These are phyloP conservation scores for Octopus sinensis DNA, from an alignment of 1,140 invertebrate genomes.

Conservation along the genomic window DNA sequence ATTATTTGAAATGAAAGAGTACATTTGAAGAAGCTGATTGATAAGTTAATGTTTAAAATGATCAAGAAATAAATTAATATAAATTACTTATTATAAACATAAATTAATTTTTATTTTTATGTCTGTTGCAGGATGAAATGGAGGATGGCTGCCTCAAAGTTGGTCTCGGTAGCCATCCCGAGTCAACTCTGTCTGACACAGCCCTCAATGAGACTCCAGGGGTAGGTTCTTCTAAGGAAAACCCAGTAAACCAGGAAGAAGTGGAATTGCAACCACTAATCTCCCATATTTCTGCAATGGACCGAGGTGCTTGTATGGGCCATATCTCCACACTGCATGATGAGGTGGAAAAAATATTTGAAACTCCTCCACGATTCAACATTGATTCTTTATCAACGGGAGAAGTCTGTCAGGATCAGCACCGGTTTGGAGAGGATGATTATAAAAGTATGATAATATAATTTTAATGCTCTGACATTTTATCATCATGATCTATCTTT, in stretches of 20 bases:
- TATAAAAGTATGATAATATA: slow-evolving; percentile 7
- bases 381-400: slow-evolving; percentile 4
- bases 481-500: too few species aligned
- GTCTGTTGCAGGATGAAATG: slow-evolving; percentile 7
- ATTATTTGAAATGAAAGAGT: too few species aligned
- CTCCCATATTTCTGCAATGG: slow-evolving; percentile 11
- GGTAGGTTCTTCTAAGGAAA: neutral
- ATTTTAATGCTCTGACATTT: too few species aligned
- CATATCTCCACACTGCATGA: slow-evolving; percentile 26
- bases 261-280: slow-evolving; percentile 12
- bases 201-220: slow-evolving; percentile 5
- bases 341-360: slow-evolving; percentile 44
- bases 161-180: neutral
- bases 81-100: too few species aligned
- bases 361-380: slow-evolving; percentile 21
- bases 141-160: slow-evolving; percentile 11
- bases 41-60: too few species aligned
- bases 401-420: neutral
- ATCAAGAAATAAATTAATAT: too few species aligned
- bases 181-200: slow-evolving; percentile 6
- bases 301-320: slow-evolving; percentile 9
- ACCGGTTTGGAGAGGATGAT: slow-evolving; percentile 10
- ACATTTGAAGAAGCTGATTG: too few species aligned
- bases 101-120: neutral
- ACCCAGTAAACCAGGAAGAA: neutral